Conservation (phyloP, 2,113 vertebrate species). For the Procavia capensis region DNA sequence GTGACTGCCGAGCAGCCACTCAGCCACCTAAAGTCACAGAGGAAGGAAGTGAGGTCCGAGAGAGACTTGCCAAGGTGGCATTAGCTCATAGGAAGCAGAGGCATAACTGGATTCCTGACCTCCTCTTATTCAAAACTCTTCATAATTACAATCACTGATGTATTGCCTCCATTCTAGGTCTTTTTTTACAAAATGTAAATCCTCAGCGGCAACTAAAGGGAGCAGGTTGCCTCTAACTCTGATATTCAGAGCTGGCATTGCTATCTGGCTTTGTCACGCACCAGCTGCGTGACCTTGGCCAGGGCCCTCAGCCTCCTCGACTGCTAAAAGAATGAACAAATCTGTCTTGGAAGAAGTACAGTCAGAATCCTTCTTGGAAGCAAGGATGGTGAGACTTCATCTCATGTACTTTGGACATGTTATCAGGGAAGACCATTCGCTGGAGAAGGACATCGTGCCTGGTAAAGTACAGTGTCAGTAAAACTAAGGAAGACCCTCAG, state of each 20-base stretch:
- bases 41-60: neutral
- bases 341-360: too few relatives aligned
- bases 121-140: neutral
- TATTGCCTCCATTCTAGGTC: neutral
- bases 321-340: too few relatives aligned
- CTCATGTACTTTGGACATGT: too few relatives aligned
- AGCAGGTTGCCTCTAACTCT: accelerated
- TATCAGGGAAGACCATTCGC: too few relatives aligned
- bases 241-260: neutral
- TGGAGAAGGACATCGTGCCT: too few relatives aligned
- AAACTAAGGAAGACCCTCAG: neutral
- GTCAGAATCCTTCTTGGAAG: too few relatives aligned
- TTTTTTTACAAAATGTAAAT: neutral
- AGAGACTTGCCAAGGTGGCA: neutral
- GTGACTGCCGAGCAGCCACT: neutral
- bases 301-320: neutral
- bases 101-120: neutral
- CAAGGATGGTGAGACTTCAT: too few relatives aligned
- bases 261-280: neutral
- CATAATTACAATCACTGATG: accelerated
- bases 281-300: neutral
- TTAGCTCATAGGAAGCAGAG: neutral
- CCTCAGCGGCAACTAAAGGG: accelerated
- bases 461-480: neutral
- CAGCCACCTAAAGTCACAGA: neutral